These are phyloP conservation scores for Poeciliopsis turneri DNA, from an alignment of 2,797 vertebrate species.

Conservation along the genomic window DNA sequence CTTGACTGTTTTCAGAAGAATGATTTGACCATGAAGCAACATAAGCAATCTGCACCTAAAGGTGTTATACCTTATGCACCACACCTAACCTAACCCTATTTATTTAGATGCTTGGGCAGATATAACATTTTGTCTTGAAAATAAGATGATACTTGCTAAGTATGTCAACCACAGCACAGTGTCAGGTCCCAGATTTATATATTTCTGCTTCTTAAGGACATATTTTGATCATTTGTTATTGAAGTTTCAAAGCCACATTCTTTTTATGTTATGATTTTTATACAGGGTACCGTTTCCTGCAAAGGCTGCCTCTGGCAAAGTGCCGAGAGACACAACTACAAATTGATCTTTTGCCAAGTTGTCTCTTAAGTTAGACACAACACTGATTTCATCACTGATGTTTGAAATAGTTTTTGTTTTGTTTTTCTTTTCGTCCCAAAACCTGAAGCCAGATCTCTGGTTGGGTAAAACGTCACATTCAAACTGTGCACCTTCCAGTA, in stretches of 20 bases:
- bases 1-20: neutral
- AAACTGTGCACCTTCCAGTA: neutral
- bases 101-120: neutral
- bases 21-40: neutral
- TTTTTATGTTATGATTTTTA: neutral
- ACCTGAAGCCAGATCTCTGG: neutral
- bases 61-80: too few relatives aligned
- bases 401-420: neutral
- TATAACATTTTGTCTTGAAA: neutral
- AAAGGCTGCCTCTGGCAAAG: neutral
- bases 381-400: neutral
- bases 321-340: neutral
- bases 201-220: neutral
- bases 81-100: neutral
- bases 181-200: neutral
- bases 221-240: neutral
- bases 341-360: neutral
- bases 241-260: neutral
- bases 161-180: neutral
- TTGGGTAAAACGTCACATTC: neutral
- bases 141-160: neutral
- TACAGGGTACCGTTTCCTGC: neutral
- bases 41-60: neutral
- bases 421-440: neutral
- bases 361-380: neutral